Percentiles rank a stretch among this genome's conserved stretches.
These are phyloP conservation scores for Asobara japonica DNA, from an alignment of 1,140 invertebrate species.

Conservation along the genomic window DNA sequence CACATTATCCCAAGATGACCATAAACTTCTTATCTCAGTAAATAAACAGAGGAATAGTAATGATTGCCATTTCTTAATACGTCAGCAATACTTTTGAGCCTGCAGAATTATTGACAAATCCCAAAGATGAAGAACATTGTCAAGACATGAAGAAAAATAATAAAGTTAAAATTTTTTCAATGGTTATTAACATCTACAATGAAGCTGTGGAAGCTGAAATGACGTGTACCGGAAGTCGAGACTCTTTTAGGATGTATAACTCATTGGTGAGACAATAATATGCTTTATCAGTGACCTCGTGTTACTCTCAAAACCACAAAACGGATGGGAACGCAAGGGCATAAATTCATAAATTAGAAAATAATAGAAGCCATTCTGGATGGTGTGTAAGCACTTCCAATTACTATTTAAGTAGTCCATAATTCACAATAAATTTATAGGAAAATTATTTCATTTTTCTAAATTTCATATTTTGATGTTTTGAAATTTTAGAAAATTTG, in stretches of 20 bases:
- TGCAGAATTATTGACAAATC: too few species aligned
- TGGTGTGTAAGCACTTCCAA: too few species aligned
- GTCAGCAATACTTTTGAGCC: too few species aligned
- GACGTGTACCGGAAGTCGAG: constrained; percentile 51
- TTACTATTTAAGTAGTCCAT: too few species aligned
- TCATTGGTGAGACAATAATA: constrained; percentile 44
- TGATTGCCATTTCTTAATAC: neutral
- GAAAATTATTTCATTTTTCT: too few species aligned
- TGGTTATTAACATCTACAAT: constrained; percentile 10
- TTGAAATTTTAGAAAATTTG: too few species aligned
- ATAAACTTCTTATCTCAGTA: constrained; percentile 4
- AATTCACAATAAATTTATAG: too few species aligned
- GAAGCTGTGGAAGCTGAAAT: constrained; percentile 20
- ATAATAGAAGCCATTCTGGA: too few species aligned
- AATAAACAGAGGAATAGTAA: neutral
- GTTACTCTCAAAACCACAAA: constrained; percentile 41
- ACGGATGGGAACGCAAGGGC: constrained; percentile 4
- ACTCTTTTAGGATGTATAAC: constrained; percentile 27
- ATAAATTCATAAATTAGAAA: too few species aligned
- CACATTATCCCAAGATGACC: neutral
- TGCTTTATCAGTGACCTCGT: constrained; percentile 48
- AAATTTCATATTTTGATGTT: too few species aligned
- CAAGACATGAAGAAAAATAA: neutral
- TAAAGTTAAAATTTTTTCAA: neutral
- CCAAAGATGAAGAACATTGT: too few species aligned